Base-by-base conservation (phyloP, 2,113 vertebrate genomes). In the Megaceryle maxima region DNA sequence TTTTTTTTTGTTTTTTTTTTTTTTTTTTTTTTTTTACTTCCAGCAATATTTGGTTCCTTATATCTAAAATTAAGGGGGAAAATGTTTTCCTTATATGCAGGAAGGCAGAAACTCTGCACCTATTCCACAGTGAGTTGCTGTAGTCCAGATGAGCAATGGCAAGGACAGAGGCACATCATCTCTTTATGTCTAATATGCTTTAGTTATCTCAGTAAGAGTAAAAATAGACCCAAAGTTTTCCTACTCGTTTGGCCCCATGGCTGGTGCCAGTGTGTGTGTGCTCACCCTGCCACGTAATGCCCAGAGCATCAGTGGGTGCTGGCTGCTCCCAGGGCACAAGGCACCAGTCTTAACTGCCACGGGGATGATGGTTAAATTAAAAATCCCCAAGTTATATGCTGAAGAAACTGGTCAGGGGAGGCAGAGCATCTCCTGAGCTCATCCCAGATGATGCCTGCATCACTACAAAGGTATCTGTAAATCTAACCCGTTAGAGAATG, bases 321-420 rank as follows among this genome's bases (percentile, higher is more conserved):
- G 76, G 35, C 13, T 6, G 3, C 19, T 48, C 37, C 10, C 20
- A 24, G 16, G 70, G 19, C 43, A 24, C 31, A 11, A 64, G 57
- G 43, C 17, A 28, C 16, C 0, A 1, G 10, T 10, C 35, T 48
- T 11, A 18, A 28, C 11, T 15, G 9, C 22, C 16, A 2, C 33
- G 3, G n/a, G 13, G 33, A 4, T 13, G 35, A 20, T 17, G 67
- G 6, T 5, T 14, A 10, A 59, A 25, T 43, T 3, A 19, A 50
- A 44, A 28, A 21, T 1, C 31, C 46, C 2, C 0, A 9, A 2
- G 6, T 14, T 15, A 14, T 35, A 20, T 5, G 35, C 24, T 43
- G 51, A 35, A 77, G 29, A 9, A 13, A 4, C 3, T n/a, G 43
- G 7, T 3, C 28, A 21, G 73, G 63, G 46, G 7, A 26, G 35